Base-by-base conservation (phyloP, 2,888 invertebrate species). In the Ypsolopha sequella region DNA sequence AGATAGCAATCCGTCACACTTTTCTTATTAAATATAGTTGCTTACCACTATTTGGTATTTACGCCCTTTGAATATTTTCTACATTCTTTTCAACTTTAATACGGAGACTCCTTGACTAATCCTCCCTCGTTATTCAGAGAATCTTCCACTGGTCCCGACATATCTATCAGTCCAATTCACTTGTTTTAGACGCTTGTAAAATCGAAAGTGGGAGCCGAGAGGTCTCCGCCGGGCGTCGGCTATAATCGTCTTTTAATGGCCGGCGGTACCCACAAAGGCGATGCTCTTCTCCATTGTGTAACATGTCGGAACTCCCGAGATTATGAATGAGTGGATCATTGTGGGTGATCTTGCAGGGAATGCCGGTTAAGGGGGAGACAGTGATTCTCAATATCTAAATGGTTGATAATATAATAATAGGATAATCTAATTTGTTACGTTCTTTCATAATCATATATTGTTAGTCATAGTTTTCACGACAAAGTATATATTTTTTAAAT, bases 201-300 rank as follows among this genome's bases (percentile, higher is more conserved):
- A 85, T 70, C 73, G 82, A 82, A 80, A 82, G 82, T 84, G 73
- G 81, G 78, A 80, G 82, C 77, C 80, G 63, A 52, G 52, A 55
- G 65, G 81, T 79, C 79, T 80, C 58, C 57, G 58, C 57, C 66
- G 65, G 58, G 55, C 60, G 56, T 56, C 58, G 60, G 57, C 61
- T 67, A 68, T 82, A 82, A 84, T 84, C 79, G 81, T 57, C 58
- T 62, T 80, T 82, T 85, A 85, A 84, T 84, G 73, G 81, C 70
- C 54, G 77, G 85, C 82, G 85, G 76, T 59, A 63, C 63, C 66
- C 60, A 68, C 80, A 84, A 81, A 81, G 76, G 59, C 55, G 49
- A 43, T 53, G 66, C 58, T 64, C 58, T 59, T 66, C 56, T 61
- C 70, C 73, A 69, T 54, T 65, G 66, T 60, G 54, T 52, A 54